Percentiles rank a stretch among this genome's conserved stretches.
Conservation (phyloP, 2,888 invertebrate species). For the Calameuta filiformis region DNA sequence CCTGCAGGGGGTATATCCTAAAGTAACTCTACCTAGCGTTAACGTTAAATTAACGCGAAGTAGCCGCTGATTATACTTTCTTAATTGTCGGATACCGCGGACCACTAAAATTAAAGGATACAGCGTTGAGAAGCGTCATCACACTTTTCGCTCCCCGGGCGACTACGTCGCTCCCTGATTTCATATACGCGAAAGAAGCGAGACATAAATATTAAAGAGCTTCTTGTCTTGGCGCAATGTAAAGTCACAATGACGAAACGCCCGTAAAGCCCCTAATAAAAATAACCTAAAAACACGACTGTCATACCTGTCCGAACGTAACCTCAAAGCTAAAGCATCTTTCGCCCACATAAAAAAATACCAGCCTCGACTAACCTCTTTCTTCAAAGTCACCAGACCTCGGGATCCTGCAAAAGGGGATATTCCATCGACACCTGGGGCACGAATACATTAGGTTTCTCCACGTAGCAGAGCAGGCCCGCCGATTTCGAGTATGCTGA, state of each 20-base stretch:
- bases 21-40: background rate
- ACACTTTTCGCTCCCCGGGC: background rate
- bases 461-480: slow-evolving; percentile 38
- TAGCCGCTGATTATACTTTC: slow-evolving; percentile 39
- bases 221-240: background rate
- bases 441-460: slow-evolving; percentile 57
- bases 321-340: background rate
- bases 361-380: background rate
- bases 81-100: slow-evolving; percentile 42
- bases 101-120: slow-evolving; percentile 41
- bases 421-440: slow-evolving; percentile 30
- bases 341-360: background rate
- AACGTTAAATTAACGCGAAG: slow-evolving; percentile 15
- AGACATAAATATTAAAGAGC: background rate
- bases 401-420: background rate
- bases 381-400: background rate
- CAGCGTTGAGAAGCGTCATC: background rate
- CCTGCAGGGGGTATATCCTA: slow-evolving; percentile 4
- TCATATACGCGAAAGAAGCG: background rate
- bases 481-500: slow-evolving; percentile 51
- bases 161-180: background rate
- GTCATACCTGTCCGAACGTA: background rate
- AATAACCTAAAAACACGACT: background rate
- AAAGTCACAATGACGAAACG: background rate
- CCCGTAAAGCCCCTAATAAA: background rate